Conservation (phyloP, 2,888 invertebrate genomes). For the Melipona beecheii region DNA sequence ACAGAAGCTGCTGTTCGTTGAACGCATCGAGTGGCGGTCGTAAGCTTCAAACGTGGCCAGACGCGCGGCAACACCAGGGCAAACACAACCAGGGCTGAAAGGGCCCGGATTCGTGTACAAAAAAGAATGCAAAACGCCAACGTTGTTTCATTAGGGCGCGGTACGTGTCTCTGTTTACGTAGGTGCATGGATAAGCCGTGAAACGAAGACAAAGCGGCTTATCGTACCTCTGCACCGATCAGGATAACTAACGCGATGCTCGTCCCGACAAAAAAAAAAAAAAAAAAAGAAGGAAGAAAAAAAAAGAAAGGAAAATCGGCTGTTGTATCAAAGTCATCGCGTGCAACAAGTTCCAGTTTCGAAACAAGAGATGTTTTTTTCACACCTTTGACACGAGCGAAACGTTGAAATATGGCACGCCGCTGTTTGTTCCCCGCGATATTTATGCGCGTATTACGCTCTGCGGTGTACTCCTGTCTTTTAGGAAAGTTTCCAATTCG, state of each 20-base stretch:
- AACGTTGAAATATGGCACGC: background rate
- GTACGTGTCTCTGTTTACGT: slow-evolving; percentile 43
- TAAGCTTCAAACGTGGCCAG: background rate
- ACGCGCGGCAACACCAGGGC: background rate
- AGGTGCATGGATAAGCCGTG: slow-evolving; percentile 36
- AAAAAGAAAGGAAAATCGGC: background rate
- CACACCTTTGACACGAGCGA: background rate
- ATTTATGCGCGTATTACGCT: background rate
- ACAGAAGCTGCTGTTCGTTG: background rate
- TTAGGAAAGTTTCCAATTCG: background rate
- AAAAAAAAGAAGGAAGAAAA: slow-evolving; percentile 1
- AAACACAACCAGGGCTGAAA: slow-evolving; percentile 7
- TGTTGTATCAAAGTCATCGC: slow-evolving; percentile 9
- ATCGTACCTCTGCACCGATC: slow-evolving; percentile 30
- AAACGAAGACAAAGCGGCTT: slow-evolving; percentile 51
- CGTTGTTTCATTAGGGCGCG: slow-evolving; percentile 15
- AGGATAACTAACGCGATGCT: slow-evolving; percentile 36
- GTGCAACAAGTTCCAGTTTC: slow-evolving; percentile 47
- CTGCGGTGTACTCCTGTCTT: background rate
- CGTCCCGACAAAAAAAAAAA: background rate
- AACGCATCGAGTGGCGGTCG: background rate
- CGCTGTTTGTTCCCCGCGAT: background rate
- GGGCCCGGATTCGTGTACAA: background rate
- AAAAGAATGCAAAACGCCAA: slow-evolving; percentile 7
- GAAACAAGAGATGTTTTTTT: background rate